Base-by-base conservation (phyloP, 1,140 invertebrate genomes). In the Bathynomus jamesi region DNA sequence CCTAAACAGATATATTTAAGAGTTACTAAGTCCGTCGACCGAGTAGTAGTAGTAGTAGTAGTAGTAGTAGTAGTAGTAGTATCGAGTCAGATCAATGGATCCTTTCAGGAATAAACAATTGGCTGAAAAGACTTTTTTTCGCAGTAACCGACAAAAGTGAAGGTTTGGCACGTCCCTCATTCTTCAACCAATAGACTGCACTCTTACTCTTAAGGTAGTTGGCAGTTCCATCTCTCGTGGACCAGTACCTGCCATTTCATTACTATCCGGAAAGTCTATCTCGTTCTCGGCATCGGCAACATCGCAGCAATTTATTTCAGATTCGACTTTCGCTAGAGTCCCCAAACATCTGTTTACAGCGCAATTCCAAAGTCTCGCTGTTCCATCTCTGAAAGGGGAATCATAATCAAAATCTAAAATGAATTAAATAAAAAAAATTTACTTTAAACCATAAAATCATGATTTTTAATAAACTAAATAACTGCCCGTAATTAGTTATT, bases 361-460 rank as follows among this genome's bases (percentile, higher is more conserved):
- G 81, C 88, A 87, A 83, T 90, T 87, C 89, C 89, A 91, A 25
- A 90, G 80, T 78, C 86, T 86, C 17, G 86, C 87, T 66, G 85
- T 84, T 29, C 89, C 89, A 85, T 91, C 90, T 78, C 87, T 86
- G 70, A 67, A 64, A 46, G 7, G 29, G 63, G 13, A 65, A 29
- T 21, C 65, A n/a, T 13, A 1, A 24, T 27, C 53, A 28, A 17
- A 30, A 72, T 31, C 10, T 30, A 31, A 24, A 25, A n/a, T 8
- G 29, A 70, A 5, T 67, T 28, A 21, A 28, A 8, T 4, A 73
- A 4, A 3, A 69, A 72, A 3, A 61, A 62, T 30, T 28, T 25
- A 60, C 27, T 62, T 70, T 13, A 11, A 2, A 67, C 10, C 25
- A 28, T 4, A 4, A 21, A 21, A 61, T 61, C 28, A 10, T 40